phyloP scores from a whole-genome alignment of 2,797 vertebrate genomes.

The Dallia pectoralis region DNA sequence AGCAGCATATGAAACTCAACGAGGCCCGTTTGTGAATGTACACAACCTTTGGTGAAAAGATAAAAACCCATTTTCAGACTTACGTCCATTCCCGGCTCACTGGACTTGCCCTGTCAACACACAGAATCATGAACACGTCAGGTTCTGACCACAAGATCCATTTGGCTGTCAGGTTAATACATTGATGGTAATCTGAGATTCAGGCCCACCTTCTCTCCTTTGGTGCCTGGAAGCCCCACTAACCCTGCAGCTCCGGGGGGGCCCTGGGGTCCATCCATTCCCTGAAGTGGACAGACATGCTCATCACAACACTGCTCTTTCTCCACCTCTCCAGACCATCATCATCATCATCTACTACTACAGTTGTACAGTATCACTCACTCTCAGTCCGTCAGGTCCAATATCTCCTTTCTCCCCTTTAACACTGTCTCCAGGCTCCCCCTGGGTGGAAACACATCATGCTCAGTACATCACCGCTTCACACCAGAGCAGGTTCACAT shows the following conservation, averaged over 20 bases:
- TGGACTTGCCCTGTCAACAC: constrained; percentile 81
- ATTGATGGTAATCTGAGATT: neutral
- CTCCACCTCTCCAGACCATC: neutral
- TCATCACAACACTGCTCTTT: constrained; percentile 3
- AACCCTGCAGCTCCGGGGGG: constrained; percentile 81
- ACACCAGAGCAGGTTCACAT: too few species aligned
- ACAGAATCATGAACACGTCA: constrained; percentile 24
- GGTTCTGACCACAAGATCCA: neutral
- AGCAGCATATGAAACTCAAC: too few species aligned
- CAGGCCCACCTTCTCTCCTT: constrained; percentile 88
- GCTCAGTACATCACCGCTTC: neutral
- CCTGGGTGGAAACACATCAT: constrained; percentile 57
- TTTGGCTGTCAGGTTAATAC: neutral
- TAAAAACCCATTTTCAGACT: constrained; percentile 64
- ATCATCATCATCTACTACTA: neutral
- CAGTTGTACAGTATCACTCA: constrained; percentile 35
- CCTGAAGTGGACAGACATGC: constrained; percentile 39
- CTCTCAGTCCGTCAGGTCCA: constrained; percentile 63
- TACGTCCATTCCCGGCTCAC: constrained; percentile 92
- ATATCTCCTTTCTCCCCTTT: constrained; percentile 71
- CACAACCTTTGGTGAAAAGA: neutral
- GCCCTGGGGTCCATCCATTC: constrained; percentile 75
- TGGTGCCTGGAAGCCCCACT: constrained; percentile 89
- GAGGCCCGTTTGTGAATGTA: too few species aligned
- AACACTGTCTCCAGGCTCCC: constrained; percentile 67